Percentiles rank a stretch among this genome's conserved stretches.
These are phyloP conservation scores for Silurus meridionalis DNA, from an alignment of 2,113 vertebrate species.

Conservation along the genomic window DNA sequence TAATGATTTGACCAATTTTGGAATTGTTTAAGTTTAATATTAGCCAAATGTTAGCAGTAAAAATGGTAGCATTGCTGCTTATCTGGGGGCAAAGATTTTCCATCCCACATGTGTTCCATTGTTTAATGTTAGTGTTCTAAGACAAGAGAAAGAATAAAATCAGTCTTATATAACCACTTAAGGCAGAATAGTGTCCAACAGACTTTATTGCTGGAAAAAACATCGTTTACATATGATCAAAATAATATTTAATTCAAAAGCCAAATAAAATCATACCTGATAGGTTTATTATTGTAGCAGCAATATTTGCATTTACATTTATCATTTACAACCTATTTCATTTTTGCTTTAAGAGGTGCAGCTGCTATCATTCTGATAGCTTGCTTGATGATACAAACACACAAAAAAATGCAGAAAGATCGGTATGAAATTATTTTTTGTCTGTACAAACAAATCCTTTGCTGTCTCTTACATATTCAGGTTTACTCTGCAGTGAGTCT, in stretches of 20 bases:
- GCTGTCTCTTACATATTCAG: slow-evolving; percentile 29
- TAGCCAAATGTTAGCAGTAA: not conserved
- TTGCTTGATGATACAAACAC: slow-evolving; percentile 33
- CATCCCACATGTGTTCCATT: not conserved
- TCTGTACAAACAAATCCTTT: not conserved
- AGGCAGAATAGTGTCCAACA: not conserved
- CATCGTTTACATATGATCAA: not conserved
- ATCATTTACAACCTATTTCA: not conserved
- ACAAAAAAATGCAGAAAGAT: not conserved
- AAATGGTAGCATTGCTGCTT: not conserved
- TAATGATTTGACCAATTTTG: not conserved
- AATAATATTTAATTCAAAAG: not conserved
- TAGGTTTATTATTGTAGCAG: not conserved
- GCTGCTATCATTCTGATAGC: slow-evolving; percentile 32
- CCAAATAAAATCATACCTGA: not conserved
- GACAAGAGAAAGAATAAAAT: not conserved
- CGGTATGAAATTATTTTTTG: not conserved
- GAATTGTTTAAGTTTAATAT: not conserved
- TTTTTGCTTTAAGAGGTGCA: not conserved
- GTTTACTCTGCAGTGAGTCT: slow-evolving; percentile 33
- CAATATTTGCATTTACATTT: not conserved
- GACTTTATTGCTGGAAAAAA: not conserved
- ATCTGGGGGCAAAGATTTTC: not conserved
- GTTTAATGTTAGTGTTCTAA: not conserved
- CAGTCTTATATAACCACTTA: not conserved